Conservation (phyloP, 2,113 vertebrate genomes). For the Ardeotis arabs region DNA sequence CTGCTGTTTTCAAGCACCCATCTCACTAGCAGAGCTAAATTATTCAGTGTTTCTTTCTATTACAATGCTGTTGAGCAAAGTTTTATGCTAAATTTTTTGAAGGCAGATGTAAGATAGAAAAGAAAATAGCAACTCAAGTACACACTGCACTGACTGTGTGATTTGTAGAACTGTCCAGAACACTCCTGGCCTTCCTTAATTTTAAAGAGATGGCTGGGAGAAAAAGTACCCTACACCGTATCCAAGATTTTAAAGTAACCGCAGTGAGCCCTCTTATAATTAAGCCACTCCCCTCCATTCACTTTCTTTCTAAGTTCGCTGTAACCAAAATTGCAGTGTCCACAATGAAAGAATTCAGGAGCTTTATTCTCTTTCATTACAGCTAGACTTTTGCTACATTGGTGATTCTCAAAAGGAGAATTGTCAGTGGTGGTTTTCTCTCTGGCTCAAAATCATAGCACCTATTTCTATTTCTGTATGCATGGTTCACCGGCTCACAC, state of each 20-base stretch:
- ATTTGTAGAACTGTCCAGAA: neutral
- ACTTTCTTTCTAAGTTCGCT: neutral
- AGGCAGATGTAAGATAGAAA: neutral
- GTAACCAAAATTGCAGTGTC: slow-evolving; percentile 55
- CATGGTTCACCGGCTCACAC: neutral
- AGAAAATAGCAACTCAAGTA: neutral
- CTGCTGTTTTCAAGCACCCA: neutral
- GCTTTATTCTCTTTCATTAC: slow-evolving; percentile 38
- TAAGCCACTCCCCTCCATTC: slow-evolving; percentile 16
- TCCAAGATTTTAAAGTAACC: slow-evolving; percentile 19
- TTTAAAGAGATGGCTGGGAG: neutral
- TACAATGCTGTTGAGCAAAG: neutral
- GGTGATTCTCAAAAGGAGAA: neutral
- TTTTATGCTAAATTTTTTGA: neutral
- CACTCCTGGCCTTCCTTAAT: neutral
- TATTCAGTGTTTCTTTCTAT: neutral
- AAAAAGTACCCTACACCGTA: neutral
- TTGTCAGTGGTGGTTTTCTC: neutral
- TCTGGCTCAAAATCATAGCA: neutral
- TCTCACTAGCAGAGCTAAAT: neutral
- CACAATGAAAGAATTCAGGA: neutral
- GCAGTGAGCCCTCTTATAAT: slow-evolving; percentile 20
- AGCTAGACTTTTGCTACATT: neutral
- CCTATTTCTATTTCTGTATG: neutral
- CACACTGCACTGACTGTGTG: neutral